Evolutionary conservation across 2,888 invertebrate species (phyloP), one percentile per base, ranked within the genome.

Genomic region (Tipula unca): DNA sequence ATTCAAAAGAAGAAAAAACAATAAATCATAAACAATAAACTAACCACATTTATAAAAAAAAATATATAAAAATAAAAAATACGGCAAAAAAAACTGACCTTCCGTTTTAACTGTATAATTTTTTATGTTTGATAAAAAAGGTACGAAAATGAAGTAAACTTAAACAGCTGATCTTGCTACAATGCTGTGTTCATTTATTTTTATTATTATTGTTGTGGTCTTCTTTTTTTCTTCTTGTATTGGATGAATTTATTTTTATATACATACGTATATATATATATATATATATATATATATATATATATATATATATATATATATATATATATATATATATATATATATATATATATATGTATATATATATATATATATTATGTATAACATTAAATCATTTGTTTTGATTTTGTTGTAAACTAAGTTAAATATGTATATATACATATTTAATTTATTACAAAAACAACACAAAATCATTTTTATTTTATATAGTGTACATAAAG

Each of bases 71-170:
- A 48, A 48, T 1, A 39, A 69, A 25, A 69, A n/a, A n/a, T n/a
- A 69, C 69, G 69, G 25, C 69, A 69, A 69, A 69, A n/a, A n/a
- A 69, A 5, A 69, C 69, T 69, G 69, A 69, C 69, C 69, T 69
- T 69, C 69, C 69, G 69, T 69, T 69, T 69, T 69, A 69, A 69
- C 69, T 69, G 69, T 69, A 69, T 69, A 69, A 69, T 69, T 69
- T 69, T 48, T 20, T 69, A 25, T 69, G 25, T 69, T 48, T 69
- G 69, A 69, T 69, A 69, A 69, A 69, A 69, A 69, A 69, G 69
- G 69, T 69, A 69, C 69, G 69, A 69, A 69, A 69, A 69, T 69
- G 69, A 69, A 69, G 69, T 69, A 69, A 69, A 69, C 20, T 69
- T 69, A 20, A 69, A 69, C 69, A 69, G 69, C 69, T 69, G 69